These are phyloP conservation scores for Pentamera pediparva DNA, from an alignment of 53 echinoderm and acorn worm genomes.

Conservation along the genomic window DNA sequence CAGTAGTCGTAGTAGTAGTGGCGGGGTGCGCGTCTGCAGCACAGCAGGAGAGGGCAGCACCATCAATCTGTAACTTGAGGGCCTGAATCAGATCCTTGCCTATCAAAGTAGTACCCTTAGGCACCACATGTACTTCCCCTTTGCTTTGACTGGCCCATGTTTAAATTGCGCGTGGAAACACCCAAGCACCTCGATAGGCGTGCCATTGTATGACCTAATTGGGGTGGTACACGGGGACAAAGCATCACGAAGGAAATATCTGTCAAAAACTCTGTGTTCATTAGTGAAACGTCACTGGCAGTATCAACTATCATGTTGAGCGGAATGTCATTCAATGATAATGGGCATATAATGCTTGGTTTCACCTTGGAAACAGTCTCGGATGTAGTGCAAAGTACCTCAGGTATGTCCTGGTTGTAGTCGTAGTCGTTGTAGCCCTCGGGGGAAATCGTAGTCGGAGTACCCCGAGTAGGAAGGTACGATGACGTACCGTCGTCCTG, in stretches of 20 bases:
- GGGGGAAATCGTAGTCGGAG: neutral
- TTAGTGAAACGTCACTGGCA: neutral
- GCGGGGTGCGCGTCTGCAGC: neutral
- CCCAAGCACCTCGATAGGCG: neutral
- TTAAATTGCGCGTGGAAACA: neutral
- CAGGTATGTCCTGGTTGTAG: too few relatives aligned
- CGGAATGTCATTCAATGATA: neutral
- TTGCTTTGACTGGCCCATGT: neutral
- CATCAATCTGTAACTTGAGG: neutral
- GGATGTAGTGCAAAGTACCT: neutral
- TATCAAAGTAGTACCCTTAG: neutral
- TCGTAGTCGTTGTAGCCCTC: neutral
- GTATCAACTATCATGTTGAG: neutral
- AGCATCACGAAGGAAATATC: neutral
- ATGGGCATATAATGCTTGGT: neutral
- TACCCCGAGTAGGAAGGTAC: neutral
- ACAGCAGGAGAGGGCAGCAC: neutral
- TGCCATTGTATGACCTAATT: neutral
- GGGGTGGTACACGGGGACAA: neutral
- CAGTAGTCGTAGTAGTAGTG: neutral
- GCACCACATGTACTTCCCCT: neutral
- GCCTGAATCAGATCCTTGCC: conserved; percentile 17
- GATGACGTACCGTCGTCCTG: too few relatives aligned
- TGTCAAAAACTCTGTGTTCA: neutral
- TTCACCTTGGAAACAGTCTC: neutral